These are phyloP conservation scores for Lutjanus argentimaculatus DNA, from an alignment of 2,797 vertebrate species.

Conservation along the genomic window DNA sequence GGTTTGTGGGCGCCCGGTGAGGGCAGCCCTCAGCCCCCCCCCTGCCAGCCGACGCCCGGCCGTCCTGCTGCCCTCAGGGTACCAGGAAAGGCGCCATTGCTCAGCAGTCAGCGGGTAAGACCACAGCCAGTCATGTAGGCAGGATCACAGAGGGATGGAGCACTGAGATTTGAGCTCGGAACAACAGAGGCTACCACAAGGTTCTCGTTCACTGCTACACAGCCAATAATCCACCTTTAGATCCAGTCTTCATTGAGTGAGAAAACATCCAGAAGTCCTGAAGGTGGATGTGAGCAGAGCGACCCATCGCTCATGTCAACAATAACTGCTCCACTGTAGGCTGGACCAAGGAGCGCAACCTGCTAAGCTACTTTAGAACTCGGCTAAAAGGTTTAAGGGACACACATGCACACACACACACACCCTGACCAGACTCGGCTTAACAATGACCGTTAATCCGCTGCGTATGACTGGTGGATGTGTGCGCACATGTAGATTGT, in stretches of 20 bases:
- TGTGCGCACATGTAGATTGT: conserved; percentile 9
- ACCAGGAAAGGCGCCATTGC: conserved; percentile 37
- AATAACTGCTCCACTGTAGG: conserved; percentile 37
- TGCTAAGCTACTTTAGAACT: conserved; percentile 84
- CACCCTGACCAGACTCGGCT: conserved; percentile 60
- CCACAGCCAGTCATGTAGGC: conserved; percentile 3
- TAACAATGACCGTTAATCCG: conserved; percentile 74
- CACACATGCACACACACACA: conserved; percentile 31
- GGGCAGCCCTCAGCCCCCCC: conserved; percentile 75
- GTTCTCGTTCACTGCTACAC: neutral
- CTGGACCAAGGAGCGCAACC: conserved; percentile 59
- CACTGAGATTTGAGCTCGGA: conserved; percentile 20
- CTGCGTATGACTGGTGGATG: conserved; percentile 53
- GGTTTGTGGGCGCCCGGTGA: conserved; percentile 70
- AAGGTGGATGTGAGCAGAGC: neutral
- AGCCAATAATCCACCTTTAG: neutral
- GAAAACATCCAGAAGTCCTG: conserved; percentile 23
- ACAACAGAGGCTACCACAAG: neutral
- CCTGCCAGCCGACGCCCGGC: conserved; percentile 72
- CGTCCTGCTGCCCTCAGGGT: conserved; percentile 71
- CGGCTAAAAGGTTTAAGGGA: conserved; percentile 79
- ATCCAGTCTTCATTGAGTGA: neutral
- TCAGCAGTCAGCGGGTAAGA: conserved; percentile 14
- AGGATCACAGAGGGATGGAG: neutral
- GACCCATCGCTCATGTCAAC: conserved; percentile 53